These are phyloP conservation scores for Yponomeuta malinellus DNA, from an alignment of 2,888 invertebrate genomes.

Conservation along the genomic window DNA sequence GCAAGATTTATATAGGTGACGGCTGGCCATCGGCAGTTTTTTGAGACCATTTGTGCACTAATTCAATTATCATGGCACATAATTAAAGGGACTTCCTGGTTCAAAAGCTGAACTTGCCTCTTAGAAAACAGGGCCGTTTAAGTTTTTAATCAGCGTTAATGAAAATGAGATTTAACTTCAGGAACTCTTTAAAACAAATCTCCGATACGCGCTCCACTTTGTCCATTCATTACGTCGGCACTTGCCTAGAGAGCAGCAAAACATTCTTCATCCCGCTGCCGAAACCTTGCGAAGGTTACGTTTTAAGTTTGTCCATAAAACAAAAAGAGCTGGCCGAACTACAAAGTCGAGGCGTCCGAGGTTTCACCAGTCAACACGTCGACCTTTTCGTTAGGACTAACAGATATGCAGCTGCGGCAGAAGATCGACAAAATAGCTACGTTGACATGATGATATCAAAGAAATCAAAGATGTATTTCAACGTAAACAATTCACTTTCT, in stretches of 20 bases:
- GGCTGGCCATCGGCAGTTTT: too few species aligned
- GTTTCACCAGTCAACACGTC: conserved; percentile 4
- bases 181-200: neutral
- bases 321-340: neutral
- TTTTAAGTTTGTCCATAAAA: neutral
- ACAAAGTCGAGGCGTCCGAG: neutral
- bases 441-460: too few species aligned
- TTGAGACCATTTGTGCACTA: too few species aligned
- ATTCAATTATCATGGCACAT: too few species aligned
- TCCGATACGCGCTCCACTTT: neutral
- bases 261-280: neutral
- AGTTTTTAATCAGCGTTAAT: too few species aligned
- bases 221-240: neutral
- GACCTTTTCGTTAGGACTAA: neutral
- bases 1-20: too few species aligned
- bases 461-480: too few species aligned
- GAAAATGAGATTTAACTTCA: too few species aligned
- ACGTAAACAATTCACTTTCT: too few species aligned
- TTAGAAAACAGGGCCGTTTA: too few species aligned
- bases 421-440: neutral
- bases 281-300: neutral
- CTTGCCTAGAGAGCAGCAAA: neutral
- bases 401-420: neutral
- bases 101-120: too few species aligned
- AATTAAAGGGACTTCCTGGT: too few species aligned